Conservation (phyloP, 2,113 vertebrate species). For the Thermophis baileyi region DNA sequence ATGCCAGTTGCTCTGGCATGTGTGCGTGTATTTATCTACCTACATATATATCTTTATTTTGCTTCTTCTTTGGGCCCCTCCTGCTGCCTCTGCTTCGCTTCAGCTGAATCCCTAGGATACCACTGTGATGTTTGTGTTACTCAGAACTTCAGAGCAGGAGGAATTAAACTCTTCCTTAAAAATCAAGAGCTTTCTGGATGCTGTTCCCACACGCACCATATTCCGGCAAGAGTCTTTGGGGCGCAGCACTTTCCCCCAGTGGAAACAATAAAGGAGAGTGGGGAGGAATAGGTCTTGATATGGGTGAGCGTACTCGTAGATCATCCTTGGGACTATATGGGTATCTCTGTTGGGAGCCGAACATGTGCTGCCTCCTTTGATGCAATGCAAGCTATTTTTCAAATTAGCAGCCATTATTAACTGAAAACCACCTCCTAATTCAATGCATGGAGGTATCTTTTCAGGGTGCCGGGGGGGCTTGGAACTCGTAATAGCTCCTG, state of each 20-base stretch:
- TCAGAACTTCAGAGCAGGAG: slow-evolving; percentile 60
- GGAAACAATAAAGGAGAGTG: neutral
- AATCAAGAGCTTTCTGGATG: neutral
- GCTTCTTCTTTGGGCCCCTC: slow-evolving; percentile 49
- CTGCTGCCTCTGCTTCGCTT: slow-evolving; percentile 40
- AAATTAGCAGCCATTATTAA: neutral
- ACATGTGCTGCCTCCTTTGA: neutral
- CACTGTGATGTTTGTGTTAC: slow-evolving; percentile 52
- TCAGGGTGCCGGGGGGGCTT: neutral
- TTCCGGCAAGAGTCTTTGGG: neutral
- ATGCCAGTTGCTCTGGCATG: slow-evolving; percentile 41
- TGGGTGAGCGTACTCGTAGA: neutral
- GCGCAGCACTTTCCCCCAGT: neutral
- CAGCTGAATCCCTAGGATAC: slow-evolving; percentile 9
- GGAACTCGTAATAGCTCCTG: neutral
- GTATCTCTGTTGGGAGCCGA: neutral
- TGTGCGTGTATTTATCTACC: neutral
- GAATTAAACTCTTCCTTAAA: slow-evolving; percentile 71
- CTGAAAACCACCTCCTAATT: neutral
- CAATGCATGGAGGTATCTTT: neutral
- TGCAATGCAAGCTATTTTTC: neutral
- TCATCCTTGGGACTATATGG: neutral
- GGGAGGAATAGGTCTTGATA: neutral
- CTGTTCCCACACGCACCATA: neutral
- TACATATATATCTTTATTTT: neutral